Evolutionary conservation across 2,113 vertebrate genomes (phyloP).

Genomic region (Engystomops pustulosus): DNA sequence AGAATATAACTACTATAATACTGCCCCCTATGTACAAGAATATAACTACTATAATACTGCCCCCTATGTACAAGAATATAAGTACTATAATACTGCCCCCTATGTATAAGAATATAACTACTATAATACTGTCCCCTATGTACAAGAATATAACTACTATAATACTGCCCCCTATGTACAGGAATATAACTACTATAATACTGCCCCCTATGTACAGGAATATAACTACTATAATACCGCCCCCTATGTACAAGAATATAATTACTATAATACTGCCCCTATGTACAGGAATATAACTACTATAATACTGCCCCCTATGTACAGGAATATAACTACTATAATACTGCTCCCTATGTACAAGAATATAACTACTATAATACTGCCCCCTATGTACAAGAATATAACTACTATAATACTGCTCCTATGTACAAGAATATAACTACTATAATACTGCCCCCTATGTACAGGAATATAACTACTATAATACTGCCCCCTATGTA

Average conservation of each 20-base stretch:
- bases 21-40: neutral
- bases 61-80: no score
- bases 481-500: no score
- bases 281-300: constrained; percentile 6
- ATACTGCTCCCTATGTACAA: no score
- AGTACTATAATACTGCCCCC: no score
- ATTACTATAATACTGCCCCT: constrained; percentile 2
- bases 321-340: neutral
- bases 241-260: no score
- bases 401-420: constrained; percentile 11
- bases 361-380: no score
- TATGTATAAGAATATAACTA: no score
- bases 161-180: neutral
- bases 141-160: constrained; percentile 15
- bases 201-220: no score
- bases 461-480: neutral
- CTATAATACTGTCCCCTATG: neutral
- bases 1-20: constrained; percentile 16
- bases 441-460: neutral
- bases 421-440: constrained; percentile 6
- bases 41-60: constrained; percentile 3
- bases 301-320: neutral
- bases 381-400: no score
- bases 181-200: neutral
- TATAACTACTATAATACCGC: no score